Percentiles rank a stretch among this genome's conserved stretches.
phyloP scores from a whole-genome alignment of 2,888 invertebrate species.

The Uropetala carovei region DNA sequence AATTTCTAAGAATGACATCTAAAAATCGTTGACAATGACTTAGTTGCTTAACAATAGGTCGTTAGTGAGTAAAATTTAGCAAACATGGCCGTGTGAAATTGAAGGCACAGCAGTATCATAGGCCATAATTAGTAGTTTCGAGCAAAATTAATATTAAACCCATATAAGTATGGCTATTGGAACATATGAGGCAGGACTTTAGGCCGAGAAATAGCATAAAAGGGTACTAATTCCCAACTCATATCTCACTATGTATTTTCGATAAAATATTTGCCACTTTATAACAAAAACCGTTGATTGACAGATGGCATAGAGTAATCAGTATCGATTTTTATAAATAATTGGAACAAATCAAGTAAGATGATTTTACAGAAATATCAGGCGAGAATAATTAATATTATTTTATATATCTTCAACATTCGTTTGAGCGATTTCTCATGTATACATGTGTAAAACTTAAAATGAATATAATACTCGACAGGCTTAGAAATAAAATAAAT shows the following conservation, averaged over 20 bases:
- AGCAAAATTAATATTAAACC: constrained; percentile 30
- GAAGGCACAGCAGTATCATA: constrained; percentile 58
- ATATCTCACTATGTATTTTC: not conserved
- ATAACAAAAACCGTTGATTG: not conserved
- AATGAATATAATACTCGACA: no score
- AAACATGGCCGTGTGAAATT: constrained; percentile 25
- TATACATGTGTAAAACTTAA: no score
- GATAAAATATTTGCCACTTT: not conserved
- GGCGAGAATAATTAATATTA: no score
- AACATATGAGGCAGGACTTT: not conserved
- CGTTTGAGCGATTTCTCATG: no score
- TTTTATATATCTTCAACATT: no score
- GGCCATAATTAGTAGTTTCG: constrained; percentile 48
- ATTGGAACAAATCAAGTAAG: no score
- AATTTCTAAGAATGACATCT: not conserved
- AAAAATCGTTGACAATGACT: not conserved
- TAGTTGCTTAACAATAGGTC: constrained; percentile 12
- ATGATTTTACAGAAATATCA: no score
- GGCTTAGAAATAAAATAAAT: no score
- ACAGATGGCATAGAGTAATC: no score
- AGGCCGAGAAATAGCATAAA: constrained; percentile 6
- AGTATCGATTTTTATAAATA: no score
- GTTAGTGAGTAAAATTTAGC: constrained; percentile 47
- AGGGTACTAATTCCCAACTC: not conserved
- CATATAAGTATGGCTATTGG: not conserved